Evolutionary conservation across 2,797 vertebrate genomes (phyloP).

Genomic region (Eidolon dupreanum): DNA sequence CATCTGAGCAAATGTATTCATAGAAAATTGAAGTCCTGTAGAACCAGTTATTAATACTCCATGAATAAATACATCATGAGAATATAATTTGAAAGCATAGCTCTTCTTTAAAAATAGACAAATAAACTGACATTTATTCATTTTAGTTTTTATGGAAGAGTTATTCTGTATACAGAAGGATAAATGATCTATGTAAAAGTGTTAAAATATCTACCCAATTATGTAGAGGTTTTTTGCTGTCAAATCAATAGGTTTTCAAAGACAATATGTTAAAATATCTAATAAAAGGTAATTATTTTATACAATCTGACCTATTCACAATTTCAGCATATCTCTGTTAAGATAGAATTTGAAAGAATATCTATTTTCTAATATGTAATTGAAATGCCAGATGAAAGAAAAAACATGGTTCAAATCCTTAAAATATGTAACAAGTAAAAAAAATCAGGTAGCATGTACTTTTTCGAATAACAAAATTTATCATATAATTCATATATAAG

Average conservation of each 20-base stretch:
- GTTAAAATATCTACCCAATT: background rate
- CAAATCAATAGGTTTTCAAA: background rate
- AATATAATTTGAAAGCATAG: slow-evolving; percentile 33
- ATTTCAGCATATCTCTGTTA: background rate
- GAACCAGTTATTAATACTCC: slow-evolving; percentile 50
- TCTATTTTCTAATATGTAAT: background rate
- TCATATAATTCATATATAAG: background rate
- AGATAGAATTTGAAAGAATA: background rate
- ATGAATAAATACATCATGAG: slow-evolving; percentile 36
- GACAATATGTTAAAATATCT: background rate
- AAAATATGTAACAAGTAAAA: background rate
- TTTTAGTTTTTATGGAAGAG: slow-evolving; percentile 7
- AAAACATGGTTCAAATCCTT: background rate
- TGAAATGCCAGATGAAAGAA: slow-evolving; percentile 39
- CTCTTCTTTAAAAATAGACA: slow-evolving; percentile 32
- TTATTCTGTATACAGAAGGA: slow-evolving; percentile 9
- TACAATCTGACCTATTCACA: background rate
- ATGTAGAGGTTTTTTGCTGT: background rate
- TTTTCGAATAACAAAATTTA: background rate
- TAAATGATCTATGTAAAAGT: slow-evolving; percentile 6
- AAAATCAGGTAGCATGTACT: slow-evolving; percentile 2
- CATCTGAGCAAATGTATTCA: slow-evolving; percentile 37
- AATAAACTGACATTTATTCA: slow-evolving; percentile 25
- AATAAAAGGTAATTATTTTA: background rate
- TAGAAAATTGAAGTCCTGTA: slow-evolving; percentile 39